Base-by-base conservation (phyloP, 2,888 invertebrate genomes). In the Drosophila leonis region DNA sequence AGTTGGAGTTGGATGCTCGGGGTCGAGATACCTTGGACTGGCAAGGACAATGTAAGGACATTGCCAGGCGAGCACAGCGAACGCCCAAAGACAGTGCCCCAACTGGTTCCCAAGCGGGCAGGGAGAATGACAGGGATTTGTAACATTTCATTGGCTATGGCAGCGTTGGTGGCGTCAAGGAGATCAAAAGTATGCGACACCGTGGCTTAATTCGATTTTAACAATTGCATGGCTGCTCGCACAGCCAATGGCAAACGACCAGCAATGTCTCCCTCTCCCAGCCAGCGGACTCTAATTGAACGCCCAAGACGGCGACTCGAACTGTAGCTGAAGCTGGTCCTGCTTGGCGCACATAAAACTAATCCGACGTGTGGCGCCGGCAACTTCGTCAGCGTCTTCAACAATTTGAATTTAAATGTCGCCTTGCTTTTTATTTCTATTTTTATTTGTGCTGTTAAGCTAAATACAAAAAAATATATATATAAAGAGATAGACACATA, bases 321-420 rank as follows among this genome's bases (percentile, higher is more conserved):
- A 46, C 41, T 41, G 41, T 41, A 41, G 55, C 37, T 15, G 49
- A 27, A 48, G 31, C 42, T 48, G 52, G 71, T 78, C 75, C 72
- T 69, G 75, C 79, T 75, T 71, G 75, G 78, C 73, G 75, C 73
- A 79, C 88, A 90, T 90, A 90, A 91, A 91, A 91, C 85, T 91
- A 91, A 91, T 91, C 91, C 91, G 90, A 91, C 91, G 90, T 91
- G 91, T 91, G 90, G 87, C 90, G 84, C 81, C 89, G 73, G 62
- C 83, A 76, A 70, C 86, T 79, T 85, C 83, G 83, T 80, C 85
- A 84, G 82, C 88, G 83, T 84, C 85, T 88, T 89, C 46, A 75
- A 85, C 88, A 78, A 86, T 87, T 90, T 87, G 90, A 87, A 87
- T 87, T 88, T 90, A 90, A 86, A 87, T 87, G 90, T 90, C 81